Percentiles rank a stretch among this genome's conserved stretches.
These are phyloP conservation scores for Ambastaia sidthimunki DNA, from an alignment of 2,797 vertebrate genomes.

Conservation along the genomic window DNA sequence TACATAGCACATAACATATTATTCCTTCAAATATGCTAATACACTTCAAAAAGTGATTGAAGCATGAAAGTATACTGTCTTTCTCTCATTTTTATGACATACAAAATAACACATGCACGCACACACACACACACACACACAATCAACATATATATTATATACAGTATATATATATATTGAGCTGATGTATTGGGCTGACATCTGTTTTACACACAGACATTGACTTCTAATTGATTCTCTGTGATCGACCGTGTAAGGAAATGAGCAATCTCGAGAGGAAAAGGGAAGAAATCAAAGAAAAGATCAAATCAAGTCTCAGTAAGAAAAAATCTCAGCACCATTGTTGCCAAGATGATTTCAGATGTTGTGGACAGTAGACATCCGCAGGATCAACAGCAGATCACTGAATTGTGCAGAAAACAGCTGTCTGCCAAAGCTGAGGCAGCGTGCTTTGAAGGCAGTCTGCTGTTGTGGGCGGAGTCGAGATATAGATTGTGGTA, in stretches of 20 bases:
- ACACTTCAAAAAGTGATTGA: no score
- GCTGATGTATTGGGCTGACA: background rate
- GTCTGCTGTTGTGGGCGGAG: constrained; percentile 6
- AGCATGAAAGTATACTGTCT: no score
- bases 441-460: constrained; percentile 10
- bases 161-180: background rate
- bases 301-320: constrained; percentile 23
- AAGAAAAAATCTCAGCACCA: constrained; percentile 24
- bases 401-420: constrained; percentile 32
- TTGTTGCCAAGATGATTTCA: constrained; percentile 15
- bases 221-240: constrained; percentile 42
- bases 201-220: constrained; percentile 18
- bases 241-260: constrained; percentile 40
- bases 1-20: background rate
- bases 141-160: no score
- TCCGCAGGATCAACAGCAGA: constrained; percentile 12
- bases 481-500: constrained; percentile 33
- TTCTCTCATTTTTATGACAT: no score
- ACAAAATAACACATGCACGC: no score
- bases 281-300: constrained; percentile 20
- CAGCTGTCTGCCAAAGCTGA: constrained; percentile 30
- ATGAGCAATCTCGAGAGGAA: constrained; percentile 40
- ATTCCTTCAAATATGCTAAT: no score
- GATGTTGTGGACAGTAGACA: constrained; percentile 19
- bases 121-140: background rate